Evolutionary conservation across 2,797 vertebrate species (phyloP).

Genomic region (Poeciliopsis turneri): DNA sequence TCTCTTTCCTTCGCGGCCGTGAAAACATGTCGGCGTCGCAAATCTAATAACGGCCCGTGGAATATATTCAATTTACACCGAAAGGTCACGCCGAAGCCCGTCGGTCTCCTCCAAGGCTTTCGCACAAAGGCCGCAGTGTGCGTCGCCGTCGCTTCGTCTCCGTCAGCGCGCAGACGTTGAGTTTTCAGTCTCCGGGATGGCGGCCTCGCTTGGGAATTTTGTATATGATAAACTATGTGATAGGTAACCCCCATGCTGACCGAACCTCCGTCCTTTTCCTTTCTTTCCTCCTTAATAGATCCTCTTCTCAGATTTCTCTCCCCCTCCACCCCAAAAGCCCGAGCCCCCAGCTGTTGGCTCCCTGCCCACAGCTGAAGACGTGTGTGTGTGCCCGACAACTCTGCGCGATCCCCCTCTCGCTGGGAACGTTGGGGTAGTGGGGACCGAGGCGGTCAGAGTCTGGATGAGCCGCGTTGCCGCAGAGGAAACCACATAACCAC

Average conservation of each 20-base stretch:
- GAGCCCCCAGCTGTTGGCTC: conserved; percentile 60
- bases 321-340: conserved; percentile 8
- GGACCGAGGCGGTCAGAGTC: conserved; percentile 49
- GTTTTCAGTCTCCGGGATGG: conserved; percentile 59
- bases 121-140: conserved; percentile 62
- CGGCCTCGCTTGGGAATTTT: conserved; percentile 65
- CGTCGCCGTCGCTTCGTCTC: conserved; percentile 70
- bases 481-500: conserved; percentile 76
- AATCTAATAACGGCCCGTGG: conserved; percentile 27
- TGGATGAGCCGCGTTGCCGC: conserved; percentile 67
- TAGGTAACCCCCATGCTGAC: conserved; percentile 56
- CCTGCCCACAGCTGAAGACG: conserved; percentile 54
- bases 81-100: conserved; percentile 40
- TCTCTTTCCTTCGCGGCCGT: background rate
- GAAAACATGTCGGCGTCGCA: conserved; percentile 10
- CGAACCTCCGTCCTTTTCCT: conserved; percentile 43
- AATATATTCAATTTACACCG: conserved; percentile 46
- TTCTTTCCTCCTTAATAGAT: conserved; percentile 51
- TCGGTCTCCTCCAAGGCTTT: conserved; percentile 18
- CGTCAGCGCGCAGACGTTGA: conserved; percentile 69
- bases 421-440: conserved; percentile 14
- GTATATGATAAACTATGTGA: conserved; percentile 79
- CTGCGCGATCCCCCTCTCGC: conserved; percentile 44
- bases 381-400: conserved; percentile 65
- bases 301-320: conserved; percentile 62